Conservation (phyloP, 2,797 vertebrate species). For the Gallirallus australis region DNA sequence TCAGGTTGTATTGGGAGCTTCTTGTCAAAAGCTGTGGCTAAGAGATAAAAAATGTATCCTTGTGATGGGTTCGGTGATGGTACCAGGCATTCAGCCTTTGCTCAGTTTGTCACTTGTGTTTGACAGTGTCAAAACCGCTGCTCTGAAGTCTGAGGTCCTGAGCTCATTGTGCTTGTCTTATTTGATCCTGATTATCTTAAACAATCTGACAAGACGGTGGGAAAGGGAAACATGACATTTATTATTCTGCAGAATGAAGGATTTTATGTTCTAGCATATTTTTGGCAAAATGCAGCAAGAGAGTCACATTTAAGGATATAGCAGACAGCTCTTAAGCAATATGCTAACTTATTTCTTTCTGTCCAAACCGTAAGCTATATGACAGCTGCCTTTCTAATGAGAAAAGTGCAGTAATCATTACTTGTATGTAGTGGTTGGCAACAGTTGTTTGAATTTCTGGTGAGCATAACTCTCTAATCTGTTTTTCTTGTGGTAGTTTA, state of each 20-base stretch:
- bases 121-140: not conserved
- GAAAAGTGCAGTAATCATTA: constrained; percentile 54
- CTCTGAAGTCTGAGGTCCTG: constrained; percentile 18
- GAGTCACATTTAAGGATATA: constrained; percentile 53
- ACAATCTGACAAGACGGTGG: constrained; percentile 44
- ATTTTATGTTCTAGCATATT: constrained; percentile 63
- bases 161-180: constrained; percentile 19
- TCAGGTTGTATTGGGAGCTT: not conserved
- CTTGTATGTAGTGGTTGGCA: constrained; percentile 52
- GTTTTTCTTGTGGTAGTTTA: constrained; percentile 73
- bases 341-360: constrained; percentile 68
- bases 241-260: constrained; percentile 50
- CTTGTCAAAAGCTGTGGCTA: not conserved
- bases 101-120: constrained; percentile 17
- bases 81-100: not conserved
- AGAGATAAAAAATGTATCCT: not conserved
- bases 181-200: constrained; percentile 57
- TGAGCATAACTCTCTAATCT: constrained; percentile 68
- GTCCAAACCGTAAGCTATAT: constrained; percentile 62
- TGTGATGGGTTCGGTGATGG: not conserved
- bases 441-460: constrained; percentile 52
- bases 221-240: constrained; percentile 65
- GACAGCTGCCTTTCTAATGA: constrained; percentile 64
- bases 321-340: constrained; percentile 68
- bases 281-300: constrained; percentile 55